Evolutionary conservation across 2,888 invertebrate genomes (phyloP).

Genomic region (Tetragonula carbonaria): DNA sequence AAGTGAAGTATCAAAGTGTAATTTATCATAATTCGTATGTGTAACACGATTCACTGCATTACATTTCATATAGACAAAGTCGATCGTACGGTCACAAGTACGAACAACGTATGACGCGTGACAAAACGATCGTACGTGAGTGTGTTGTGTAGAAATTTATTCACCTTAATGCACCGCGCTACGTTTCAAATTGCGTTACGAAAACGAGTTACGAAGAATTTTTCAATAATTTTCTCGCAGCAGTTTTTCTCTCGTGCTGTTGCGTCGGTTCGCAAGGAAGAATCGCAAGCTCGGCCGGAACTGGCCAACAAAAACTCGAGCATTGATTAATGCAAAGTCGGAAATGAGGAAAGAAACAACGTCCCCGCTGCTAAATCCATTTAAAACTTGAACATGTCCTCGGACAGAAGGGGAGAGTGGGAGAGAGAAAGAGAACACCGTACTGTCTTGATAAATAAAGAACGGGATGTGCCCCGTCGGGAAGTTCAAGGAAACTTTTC

Average conservation of each 20-base stretch:
- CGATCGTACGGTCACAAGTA: not conserved
- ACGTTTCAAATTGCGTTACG: not conserved
- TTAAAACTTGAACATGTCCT: constrained; percentile 13
- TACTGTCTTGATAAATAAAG: not conserved
- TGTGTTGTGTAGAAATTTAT: not conserved
- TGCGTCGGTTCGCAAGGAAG: not conserved
- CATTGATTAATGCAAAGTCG: constrained; percentile 3
- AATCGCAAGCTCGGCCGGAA: not conserved
- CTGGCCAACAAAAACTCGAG: not conserved
- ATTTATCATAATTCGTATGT: too few relatives aligned
- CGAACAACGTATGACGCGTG: too few relatives aligned
- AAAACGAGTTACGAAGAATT: not conserved
- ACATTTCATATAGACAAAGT: not conserved
- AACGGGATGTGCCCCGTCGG: not conserved
- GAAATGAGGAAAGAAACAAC: not conserved
- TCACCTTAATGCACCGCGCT: not conserved
- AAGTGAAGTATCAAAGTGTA: too few relatives aligned
- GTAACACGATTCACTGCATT: not conserved
- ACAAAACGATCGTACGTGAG: not conserved
- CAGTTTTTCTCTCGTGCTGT: not conserved
- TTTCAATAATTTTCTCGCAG: too few relatives aligned
- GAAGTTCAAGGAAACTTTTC: constrained; percentile 13
- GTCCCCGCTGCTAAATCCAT: constrained; percentile 8
- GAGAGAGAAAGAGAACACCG: not conserved
- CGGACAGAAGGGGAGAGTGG: not conserved